Base-by-base conservation (phyloP, 2,888 invertebrate genomes). In the Geotrupes spiniger region DNA sequence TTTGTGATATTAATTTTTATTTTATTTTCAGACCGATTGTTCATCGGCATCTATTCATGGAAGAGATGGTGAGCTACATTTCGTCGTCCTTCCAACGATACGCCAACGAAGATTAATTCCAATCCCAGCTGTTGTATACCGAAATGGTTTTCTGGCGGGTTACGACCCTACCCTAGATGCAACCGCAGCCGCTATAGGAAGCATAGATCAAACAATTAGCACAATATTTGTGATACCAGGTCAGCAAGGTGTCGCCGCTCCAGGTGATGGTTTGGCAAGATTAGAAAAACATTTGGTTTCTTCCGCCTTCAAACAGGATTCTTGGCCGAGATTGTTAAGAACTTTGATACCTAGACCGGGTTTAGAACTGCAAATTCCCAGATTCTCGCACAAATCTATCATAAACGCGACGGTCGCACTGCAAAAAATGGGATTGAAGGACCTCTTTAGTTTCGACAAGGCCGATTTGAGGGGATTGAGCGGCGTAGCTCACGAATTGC, bases 131-230 rank as follows among this genome's bases (percentile, higher is more conserved):
- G 87, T 85, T 0, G 85, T 91, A 0, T 91, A 85, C 74, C 81
- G 83, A 56, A 76, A 77, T 4, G 86, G 85, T 5, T 89, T 92
- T 58, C 74, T 89, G 15, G 92, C 91, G 1, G 91, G 92, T 6
- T 92, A 92, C 65, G 92, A 92, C 59, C 87, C 89, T 0, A 82
- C 82, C 26, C 71, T 92, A 26, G 92, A 92, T 63, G 91, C 90
- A 0, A 92, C 92, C 0, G 86, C 86, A 1, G 85, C 89, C 2
- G 84, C 90, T 5, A 74, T 92, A 41, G 89, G 90, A 6, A 80
- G 79, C 21, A 78, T 80, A 17, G 82, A 84, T 52, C 83, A 87
- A 41, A 77, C 84, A 0, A 79, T 91, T 0, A 90, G 89, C 62
- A 86, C 88, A 1, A 80, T 92, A 31, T 85, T 91, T 57, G 78